These are phyloP conservation scores for Triops longicaudatus DNA, from an alignment of 1,140 invertebrate species.

Conservation along the genomic window DNA sequence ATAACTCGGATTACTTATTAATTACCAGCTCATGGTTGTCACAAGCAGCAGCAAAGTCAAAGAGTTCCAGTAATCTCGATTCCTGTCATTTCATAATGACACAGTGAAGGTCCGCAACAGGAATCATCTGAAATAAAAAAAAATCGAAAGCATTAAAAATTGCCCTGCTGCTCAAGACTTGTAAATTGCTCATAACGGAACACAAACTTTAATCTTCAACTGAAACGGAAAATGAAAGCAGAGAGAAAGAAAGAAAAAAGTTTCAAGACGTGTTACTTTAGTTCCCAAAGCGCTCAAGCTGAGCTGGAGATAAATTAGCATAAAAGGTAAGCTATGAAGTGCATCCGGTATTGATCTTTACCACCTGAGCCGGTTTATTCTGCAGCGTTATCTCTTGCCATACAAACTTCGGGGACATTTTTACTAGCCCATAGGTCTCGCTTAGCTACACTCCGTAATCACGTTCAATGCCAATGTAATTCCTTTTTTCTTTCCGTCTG, in stretches of 20 bases:
- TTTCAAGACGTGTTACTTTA: not conserved
- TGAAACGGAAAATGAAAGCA: not conserved
- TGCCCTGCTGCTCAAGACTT: not conserved
- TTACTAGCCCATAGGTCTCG: not conserved
- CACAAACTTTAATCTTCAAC: not conserved
- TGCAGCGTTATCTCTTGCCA: not conserved
- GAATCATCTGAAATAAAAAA: not conserved
- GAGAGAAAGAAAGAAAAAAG: not conserved
- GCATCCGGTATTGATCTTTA: not conserved
- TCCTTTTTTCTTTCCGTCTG: not conserved
- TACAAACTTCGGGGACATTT: not conserved
- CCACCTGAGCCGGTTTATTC: not conserved
- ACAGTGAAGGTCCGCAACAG: not conserved
- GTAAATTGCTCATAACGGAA: not conserved
- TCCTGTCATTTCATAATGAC: not conserved
- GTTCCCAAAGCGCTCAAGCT: not conserved
- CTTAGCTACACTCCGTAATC: not conserved
- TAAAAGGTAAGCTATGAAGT: too few species aligned
- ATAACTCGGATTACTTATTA: not conserved
- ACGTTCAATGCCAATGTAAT: not conserved
- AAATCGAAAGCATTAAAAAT: not conserved
- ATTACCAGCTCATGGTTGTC: conserved; percentile 14
- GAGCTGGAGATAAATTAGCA: not conserved
- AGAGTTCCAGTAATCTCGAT: not conserved
- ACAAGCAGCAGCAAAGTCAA: not conserved